A percentile compares a stretch with the other conserved stretches of the same genome.
These are phyloP conservation scores for Drosophila nigromelanica DNA, from an alignment of 1,140 invertebrate genomes.

Conservation along the genomic window DNA sequence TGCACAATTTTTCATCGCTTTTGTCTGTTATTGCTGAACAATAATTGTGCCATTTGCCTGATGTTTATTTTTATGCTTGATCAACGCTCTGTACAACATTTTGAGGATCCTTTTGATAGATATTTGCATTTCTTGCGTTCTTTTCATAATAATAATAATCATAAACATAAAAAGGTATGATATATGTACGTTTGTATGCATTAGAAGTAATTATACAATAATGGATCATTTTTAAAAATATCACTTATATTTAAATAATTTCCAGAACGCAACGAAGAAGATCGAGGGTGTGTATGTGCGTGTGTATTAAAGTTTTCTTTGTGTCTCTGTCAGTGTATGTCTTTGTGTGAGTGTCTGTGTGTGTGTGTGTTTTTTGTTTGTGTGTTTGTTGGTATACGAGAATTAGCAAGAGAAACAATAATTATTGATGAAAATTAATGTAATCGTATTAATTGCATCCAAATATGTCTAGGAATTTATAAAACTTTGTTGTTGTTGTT, in stretches of 20 bases:
- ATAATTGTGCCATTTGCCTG: constrained; percentile 29
- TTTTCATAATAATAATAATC: constrained; percentile 37
- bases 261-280: constrained; percentile 78
- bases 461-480: constrained; percentile 39
- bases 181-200: constrained; percentile 43
- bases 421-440: constrained; percentile 53
- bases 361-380: no score
- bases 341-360: constrained; percentile 38
- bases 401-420: constrained; percentile 65
- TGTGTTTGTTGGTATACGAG: constrained; percentile 40
- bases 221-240: constrained; percentile 79
- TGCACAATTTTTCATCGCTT: constrained; percentile 29
- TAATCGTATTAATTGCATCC: constrained; percentile 31
- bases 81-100: constrained; percentile 39
- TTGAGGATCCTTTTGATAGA: constrained; percentile 65
- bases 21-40: constrained; percentile 22
- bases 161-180: constrained; percentile 50
- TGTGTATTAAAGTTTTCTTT: constrained; percentile 24
- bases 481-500: constrained; percentile 42
- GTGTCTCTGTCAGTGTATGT: constrained; percentile 38
- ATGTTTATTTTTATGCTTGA: constrained; percentile 23
- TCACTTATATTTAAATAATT: constrained; percentile 82
- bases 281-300: constrained; percentile 52
- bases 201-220: constrained; percentile 79
- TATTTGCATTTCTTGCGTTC: constrained; percentile 48